Percentiles rank a stretch among this genome's conserved stretches.
These are phyloP conservation scores for Cathartes aura DNA, from an alignment of 2,113 vertebrate genomes.

Conservation along the genomic window DNA sequence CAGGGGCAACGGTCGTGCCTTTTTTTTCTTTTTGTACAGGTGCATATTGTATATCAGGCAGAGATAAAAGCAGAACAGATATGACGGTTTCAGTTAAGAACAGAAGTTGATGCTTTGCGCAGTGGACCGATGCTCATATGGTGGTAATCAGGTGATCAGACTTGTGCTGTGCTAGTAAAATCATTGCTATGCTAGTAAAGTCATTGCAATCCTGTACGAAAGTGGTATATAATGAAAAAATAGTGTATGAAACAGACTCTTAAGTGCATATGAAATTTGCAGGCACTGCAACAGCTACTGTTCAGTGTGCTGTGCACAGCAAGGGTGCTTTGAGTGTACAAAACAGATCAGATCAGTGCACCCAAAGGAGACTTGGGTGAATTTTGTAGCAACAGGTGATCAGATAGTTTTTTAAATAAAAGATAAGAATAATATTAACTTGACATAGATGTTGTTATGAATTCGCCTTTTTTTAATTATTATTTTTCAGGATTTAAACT, in stretches of 20 bases:
- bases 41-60: neutral
- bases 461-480: neutral
- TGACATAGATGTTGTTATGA: neutral
- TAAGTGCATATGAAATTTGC: slow-evolving; percentile 48
- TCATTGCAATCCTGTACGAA: slow-evolving; percentile 9
- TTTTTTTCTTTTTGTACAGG: neutral
- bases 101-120: neutral
- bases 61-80: neutral
- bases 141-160: slow-evolving; percentile 64
- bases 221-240: slow-evolving; percentile 60
- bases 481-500: neutral
- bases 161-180: slow-evolving; percentile 45
- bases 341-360: neutral
- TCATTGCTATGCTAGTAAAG: slow-evolving; percentile 29
- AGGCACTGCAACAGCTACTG: neutral
- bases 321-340: neutral
- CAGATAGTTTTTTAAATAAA: neutral
- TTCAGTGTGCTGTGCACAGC: neutral
- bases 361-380: neutral
- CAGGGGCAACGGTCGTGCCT: rapidly evolving
- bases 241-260: slow-evolving; percentile 35
- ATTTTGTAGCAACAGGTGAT: neutral
- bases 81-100: slow-evolving; percentile 23
- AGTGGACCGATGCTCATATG: slow-evolving; percentile 11
- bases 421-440: neutral